Base-by-base conservation (phyloP, 2,888 invertebrate genomes). In the Tipula helvola region DNA sequence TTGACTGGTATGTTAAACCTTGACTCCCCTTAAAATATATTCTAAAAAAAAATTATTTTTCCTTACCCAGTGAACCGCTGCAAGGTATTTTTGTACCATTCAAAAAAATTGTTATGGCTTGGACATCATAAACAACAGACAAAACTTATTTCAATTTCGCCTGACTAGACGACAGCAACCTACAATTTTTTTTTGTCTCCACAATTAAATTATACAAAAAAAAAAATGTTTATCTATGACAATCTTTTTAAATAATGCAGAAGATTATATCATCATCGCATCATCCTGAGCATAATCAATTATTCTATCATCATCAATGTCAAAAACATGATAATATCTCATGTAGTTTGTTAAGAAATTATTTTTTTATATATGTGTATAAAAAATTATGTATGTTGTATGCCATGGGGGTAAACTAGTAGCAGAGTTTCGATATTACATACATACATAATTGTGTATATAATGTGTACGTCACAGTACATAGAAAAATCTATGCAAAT, bases 31-130 rank as follows among this genome's bases (percentile, higher is more conserved):
- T 84, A 57, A 86, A 86, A 86, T 87, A 13, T 87, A 71, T 16
- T 39, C 39, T 39, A 39, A 39, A 39, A 5, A 39, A 39, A 39
- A 39, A 57, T 36, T 36, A 52, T 89, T 88, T 89, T 88, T 90
- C 92, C 89, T 71, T 83, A 87, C 87, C 41, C 86, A 89, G 96
- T 88, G 94, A 95, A 88, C 93, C 94, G 0, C 93, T 93, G 71
- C 93, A 94, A 89, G 95, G 95, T 36, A 92, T 96, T 84, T 96
- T 96, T 90, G 95, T 96, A 87, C 95, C 96, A 86, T 96, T 96
- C 92, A 94, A 94, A 89, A 96, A 96, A 90, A 95, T 96, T 87
- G 95, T 96, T 87, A 95, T 96, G 93, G 96, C 96, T 1, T 96
- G 96, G 96, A 91, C 92, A 57, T 87, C 87, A 36, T 88, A 88